A percentile compares a stretch with the other conserved stretches of the same genome.
Conservation (phyloP, 2,888 invertebrate species). For the Helleia helle region DNA sequence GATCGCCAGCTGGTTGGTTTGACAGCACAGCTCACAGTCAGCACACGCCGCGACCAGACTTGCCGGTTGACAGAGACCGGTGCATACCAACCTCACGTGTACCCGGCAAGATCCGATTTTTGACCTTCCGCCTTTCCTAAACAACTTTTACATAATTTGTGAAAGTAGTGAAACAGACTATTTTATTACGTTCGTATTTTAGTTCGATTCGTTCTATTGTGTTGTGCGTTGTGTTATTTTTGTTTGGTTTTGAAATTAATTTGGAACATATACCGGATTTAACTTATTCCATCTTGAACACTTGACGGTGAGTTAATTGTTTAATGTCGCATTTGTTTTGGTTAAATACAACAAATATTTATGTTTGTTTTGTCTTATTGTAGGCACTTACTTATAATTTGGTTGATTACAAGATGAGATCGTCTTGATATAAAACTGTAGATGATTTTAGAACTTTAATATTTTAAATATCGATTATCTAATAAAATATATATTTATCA, state of each 20-base stretch:
- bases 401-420: too few species aligned
- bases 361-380: too few species aligned
- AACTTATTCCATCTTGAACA: slow-evolving; percentile 18
- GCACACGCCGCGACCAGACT: slow-evolving; percentile 32
- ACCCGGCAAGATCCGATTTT: slow-evolving; percentile 38
- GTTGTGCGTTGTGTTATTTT: slow-evolving; percentile 55
- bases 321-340: slow-evolving; percentile 3
- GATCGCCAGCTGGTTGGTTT: slow-evolving; percentile 54
- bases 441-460: too few species aligned
- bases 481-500: too few species aligned
- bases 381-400: too few species aligned
- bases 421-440: too few species aligned
- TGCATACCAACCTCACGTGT: slow-evolving; percentile 47
- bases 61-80: slow-evolving; percentile 28
- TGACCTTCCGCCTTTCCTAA: slow-evolving; percentile 41
- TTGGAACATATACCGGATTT: slow-evolving; percentile 32
- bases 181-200: slow-evolving; percentile 28
- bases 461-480: too few species aligned
- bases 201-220: slow-evolving; percentile 40
- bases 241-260: slow-evolving; percentile 39
- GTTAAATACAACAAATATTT: not conserved
- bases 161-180: slow-evolving; percentile 29
- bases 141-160: slow-evolving; percentile 42
- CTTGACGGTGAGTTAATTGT: slow-evolving; percentile 18
- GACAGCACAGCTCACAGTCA: slow-evolving; percentile 49